Conservation (phyloP, 2,888 invertebrate genomes). For the Zeuzera pyrina region DNA sequence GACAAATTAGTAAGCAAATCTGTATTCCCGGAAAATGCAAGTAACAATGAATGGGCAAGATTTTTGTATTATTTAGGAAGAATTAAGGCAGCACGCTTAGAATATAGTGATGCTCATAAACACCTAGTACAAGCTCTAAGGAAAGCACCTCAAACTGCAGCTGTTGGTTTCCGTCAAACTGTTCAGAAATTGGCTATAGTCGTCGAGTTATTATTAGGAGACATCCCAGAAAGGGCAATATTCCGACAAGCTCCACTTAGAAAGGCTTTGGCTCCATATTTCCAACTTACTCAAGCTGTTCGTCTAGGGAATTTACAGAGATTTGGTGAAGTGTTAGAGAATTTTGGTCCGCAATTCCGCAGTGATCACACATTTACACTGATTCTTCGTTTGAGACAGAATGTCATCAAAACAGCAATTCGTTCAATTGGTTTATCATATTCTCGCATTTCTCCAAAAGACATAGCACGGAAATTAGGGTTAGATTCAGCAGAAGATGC, state of each 20-base stretch:
- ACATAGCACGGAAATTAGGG: conserved; percentile 94
- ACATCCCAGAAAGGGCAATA: conserved; percentile 96
- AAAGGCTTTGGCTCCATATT: conserved; percentile 93
- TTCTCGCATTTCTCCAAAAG: conserved; percentile 94
- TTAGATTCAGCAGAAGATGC: conserved; percentile 98
- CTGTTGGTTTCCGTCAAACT: conserved; percentile 98
- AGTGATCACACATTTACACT: conserved; percentile 96
- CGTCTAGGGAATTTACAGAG: conserved; percentile 94
- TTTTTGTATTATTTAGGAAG: conserved; percentile 97
- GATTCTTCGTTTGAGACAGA: conserved; percentile 95
- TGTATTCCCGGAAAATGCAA: conserved; percentile 96
- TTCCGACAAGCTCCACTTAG: conserved; percentile 94
- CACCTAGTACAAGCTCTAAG: conserved; percentile 95
- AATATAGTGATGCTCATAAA: conserved; percentile 98
- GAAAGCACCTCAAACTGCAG: conserved; percentile 98
- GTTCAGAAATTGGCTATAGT: conserved; percentile 96
- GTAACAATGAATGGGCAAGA: conserved; percentile 99
- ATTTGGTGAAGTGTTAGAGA: conserved; percentile 94
- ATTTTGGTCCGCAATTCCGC: conserved; percentile 93
- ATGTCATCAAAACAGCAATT: conserved; percentile 99
- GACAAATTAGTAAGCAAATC: conserved; percentile 98
- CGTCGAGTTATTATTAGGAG: conserved; percentile 94
- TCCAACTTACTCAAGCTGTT: conserved; percentile 97
- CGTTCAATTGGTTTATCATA: conserved; percentile 97
- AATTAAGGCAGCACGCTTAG: conserved; percentile 97